A percentile compares a stretch with the other conserved stretches of the same genome.
Evolutionary conservation across 2,113 vertebrate genomes (phyloP).

Genomic region (Macrotus californicus): DNA sequence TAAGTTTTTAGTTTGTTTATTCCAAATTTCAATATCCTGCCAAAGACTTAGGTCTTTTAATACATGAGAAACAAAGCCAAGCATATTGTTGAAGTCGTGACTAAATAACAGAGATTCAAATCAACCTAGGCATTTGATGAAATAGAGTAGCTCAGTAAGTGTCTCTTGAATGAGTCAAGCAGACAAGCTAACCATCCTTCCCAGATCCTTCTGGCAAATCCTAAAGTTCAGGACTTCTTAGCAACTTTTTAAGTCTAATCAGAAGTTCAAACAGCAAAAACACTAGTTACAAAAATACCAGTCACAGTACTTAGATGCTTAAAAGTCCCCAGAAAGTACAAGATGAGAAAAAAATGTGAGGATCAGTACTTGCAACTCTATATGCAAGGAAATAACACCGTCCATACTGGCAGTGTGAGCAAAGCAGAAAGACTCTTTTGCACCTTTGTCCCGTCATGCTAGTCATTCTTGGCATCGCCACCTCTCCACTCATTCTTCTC

Average conservation of each 20-base stretch:
- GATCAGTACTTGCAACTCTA: not conserved
- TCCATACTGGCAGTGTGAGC: rapidly evolving
- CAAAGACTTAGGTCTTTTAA: not conserved
- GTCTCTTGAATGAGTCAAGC: not conserved
- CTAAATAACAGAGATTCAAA: not conserved
- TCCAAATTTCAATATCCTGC: conserved; percentile 28
- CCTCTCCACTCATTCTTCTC: not conserved
- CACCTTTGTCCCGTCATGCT: not conserved
- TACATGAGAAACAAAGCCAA: not conserved
- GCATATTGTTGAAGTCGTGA: not conserved
- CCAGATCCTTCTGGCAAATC: not conserved
- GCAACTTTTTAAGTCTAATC: not conserved
- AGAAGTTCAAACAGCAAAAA: not conserved
- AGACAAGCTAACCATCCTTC: not conserved
- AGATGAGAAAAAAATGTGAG: not conserved
- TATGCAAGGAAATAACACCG: not conserved
- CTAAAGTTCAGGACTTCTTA: not conserved
- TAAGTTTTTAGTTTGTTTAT: conserved; percentile 33
- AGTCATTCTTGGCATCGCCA: not conserved
- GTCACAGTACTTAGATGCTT: not conserved
- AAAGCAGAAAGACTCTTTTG: not conserved
- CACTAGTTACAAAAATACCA: not conserved
- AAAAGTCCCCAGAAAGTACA: not conserved
- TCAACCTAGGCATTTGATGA: not conserved
- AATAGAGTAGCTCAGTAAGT: not conserved